phyloP scores from a whole-genome alignment of 2,888 invertebrate genomes.

The Uloborus plumipes region DNA sequence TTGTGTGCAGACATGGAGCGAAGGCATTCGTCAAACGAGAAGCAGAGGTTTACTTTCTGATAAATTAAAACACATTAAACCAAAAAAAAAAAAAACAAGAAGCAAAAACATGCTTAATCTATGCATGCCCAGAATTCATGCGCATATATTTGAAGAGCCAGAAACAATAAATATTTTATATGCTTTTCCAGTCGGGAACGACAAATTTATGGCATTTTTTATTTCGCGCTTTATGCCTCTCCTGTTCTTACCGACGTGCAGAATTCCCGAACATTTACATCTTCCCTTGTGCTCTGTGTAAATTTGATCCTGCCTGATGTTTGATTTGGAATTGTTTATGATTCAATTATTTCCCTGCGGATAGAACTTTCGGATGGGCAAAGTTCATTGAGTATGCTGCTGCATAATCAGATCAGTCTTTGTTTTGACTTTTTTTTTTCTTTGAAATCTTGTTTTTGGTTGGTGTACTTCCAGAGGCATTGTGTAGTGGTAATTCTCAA shows the following conservation, averaged over 20 bases:
- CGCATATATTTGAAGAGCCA: slow-evolving; percentile 8
- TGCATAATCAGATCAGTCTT: not conserved
- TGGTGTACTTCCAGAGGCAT: too few species aligned
- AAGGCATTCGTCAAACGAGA: slow-evolving; percentile 7
- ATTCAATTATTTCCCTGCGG: slow-evolving; percentile 1
- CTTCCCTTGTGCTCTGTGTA: too few species aligned
- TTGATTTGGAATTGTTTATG: not conserved
- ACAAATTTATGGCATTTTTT: slow-evolving; percentile 28
- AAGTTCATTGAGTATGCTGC: slow-evolving; percentile 18
- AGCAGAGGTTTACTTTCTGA: too few species aligned
- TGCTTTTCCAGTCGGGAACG: slow-evolving; percentile 10
- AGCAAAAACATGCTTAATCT: not conserved
- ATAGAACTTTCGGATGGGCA: not conserved
- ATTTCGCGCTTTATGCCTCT: slow-evolving; percentile 18
- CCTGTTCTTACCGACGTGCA: slow-evolving; percentile 2
- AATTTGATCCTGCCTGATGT: too few species aligned
- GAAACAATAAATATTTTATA: slow-evolving; percentile 31
- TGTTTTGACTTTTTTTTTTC: not conserved
- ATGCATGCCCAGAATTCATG: not conserved
- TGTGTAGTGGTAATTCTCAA: too few species aligned
- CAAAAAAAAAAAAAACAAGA: not conserved
- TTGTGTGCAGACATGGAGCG: slow-evolving; percentile 27
- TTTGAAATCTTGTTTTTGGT: not conserved
- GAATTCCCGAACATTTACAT: too few species aligned
- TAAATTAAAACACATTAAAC: too few species aligned